Base-by-base conservation (phyloP, 2,888 invertebrate species). In the Pseudococcus longispinus region DNA sequence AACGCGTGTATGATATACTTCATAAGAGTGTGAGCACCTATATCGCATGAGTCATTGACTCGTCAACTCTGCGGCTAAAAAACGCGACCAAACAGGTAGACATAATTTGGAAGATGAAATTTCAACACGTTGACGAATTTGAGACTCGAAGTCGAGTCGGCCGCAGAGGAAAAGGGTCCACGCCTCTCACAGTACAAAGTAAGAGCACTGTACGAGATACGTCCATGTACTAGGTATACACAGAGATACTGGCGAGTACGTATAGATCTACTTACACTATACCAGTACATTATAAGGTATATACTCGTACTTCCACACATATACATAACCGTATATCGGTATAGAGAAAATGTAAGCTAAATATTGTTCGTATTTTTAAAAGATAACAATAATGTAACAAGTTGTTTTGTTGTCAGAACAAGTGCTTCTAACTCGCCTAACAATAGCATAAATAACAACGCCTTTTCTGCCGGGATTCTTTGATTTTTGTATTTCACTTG, bases 311-410 rank as follows among this genome's bases (percentile, higher is more conserved):
- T 60, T 60, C 11, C 23, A 60, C 60, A 60, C 11, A 60, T 55
- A 60, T 60, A 55, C 55, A 11, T 23, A 23, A 60, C 23, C 60
- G 20, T 60, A 60, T 51, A 60, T 60, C 37, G 37, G 20, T 9
- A 9, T 9, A 70, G 70, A 70, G 70, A 70, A 70, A 70, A 70
- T 70, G 29, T 70, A 29, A 80, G 77, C 77, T 42, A 80, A 80
- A 80, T 80, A 80, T 80, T 42, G 77, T 80, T 42, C 77, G 77
- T 80, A 80, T 80, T 42, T 80, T 80, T 60, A 84, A 26, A 80
- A 77, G 74, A 86, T 86, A 86, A 86, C 86, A 86, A 86, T 86
- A 86, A 86, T 86, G 80, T 86, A 86, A 86, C 86, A 86, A 86
- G 74, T 86, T 77, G 86, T 86, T 86, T 86, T 86, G 86, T 86